Evolutionary conservation across 2,888 invertebrate species (phyloP), one percentile per base, ranked within the genome.

Genomic region (Latheticus oryzae): DNA sequence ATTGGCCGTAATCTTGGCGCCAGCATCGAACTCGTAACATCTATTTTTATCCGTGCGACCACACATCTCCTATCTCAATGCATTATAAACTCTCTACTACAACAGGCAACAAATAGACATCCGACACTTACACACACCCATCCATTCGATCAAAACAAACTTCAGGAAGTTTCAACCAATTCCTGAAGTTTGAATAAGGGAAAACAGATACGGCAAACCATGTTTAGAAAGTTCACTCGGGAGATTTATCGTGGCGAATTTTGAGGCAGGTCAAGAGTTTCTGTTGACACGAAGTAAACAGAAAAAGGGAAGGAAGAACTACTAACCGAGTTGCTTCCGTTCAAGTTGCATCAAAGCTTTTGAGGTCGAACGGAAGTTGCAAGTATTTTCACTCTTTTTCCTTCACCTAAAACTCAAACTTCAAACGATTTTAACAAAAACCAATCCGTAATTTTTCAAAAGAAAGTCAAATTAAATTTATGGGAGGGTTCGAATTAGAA

Each of bases 1-100:
- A 79, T 80, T 79, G 78, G 76, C 78, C 81, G 81, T 79, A 81
- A 81, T 81, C 81, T 81, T 81, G 82, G 82, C 82, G 82, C 82
- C 82, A 81, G 76, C 72, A 66, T 76, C 79, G 77, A 78, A 79
- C 80, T 79, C 79, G 80, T 80, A 81, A 81, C 80, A 76, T 80
- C 81, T 82, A 82, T 82, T 81, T 82, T 82, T 82, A 81, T 63
- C 24, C 48, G 42, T 32, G 42, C 58, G 52, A 28, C 50, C 50
- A 62, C 54, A 55, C 62, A 47, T 47, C 47, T 42, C 15, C 42
- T 23, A 47, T 47, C 47, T 23, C 9, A 35, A 47, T 35, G 47
- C 47, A 45, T 33, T n/a, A n/a, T n/a, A n/a, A 35, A 32, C 16
- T 19, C 30, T 30, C 17, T 4, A 19, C 5, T 42, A 42, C 43